Percentiles rank a stretch among this genome's conserved stretches.
These are phyloP conservation scores for Chondrilla cf. caribensis DNA, from an alignment of 37 sponge, comb jelly and placozoan genomes.

Conservation along the genomic window DNA sequence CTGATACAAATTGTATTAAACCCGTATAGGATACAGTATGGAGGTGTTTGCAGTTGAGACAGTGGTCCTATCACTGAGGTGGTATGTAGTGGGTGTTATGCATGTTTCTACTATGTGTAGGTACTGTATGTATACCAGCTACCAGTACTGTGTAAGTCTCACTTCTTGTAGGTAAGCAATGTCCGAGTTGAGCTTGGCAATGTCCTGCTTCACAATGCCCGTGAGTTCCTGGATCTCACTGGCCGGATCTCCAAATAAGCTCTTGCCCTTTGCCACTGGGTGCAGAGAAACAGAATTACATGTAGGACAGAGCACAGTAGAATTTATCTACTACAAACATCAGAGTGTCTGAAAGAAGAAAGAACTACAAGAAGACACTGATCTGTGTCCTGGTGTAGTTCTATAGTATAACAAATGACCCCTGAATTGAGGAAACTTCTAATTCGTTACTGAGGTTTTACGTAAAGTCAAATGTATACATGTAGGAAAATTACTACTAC, in stretches of 20 bases:
- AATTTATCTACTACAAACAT: not conserved
- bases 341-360: not conserved
- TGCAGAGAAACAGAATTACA: not conserved
- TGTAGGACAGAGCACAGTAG: not conserved
- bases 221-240: conserved; percentile 95
- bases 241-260: conserved; percentile 91
- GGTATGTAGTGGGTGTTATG: too few relatives aligned
- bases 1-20: too few relatives aligned
- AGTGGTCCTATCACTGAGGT: too few relatives aligned
- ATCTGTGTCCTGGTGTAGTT: too few relatives aligned
- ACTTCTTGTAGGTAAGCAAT: conserved; percentile 79
- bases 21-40: too few relatives aligned
- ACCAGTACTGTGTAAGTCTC: conserved; percentile 23
- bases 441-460: too few relatives aligned
- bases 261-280: conserved; percentile 74
- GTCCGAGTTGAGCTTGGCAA: conserved; percentile 69
- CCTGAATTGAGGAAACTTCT: too few relatives aligned
- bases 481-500: too few relatives aligned
- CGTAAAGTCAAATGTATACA: too few relatives aligned
- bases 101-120: too few relatives aligned
- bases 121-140: not conserved
- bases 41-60: too few relatives aligned
- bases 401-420: too few relatives aligned
- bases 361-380: not conserved
- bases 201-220: conserved; percentile 85